Percentiles rank a stretch among this genome's conserved stretches.
These are phyloP conservation scores for Muscicapa comitata DNA, from an alignment of 2,797 vertebrate genomes.

Conservation along the genomic window DNA sequence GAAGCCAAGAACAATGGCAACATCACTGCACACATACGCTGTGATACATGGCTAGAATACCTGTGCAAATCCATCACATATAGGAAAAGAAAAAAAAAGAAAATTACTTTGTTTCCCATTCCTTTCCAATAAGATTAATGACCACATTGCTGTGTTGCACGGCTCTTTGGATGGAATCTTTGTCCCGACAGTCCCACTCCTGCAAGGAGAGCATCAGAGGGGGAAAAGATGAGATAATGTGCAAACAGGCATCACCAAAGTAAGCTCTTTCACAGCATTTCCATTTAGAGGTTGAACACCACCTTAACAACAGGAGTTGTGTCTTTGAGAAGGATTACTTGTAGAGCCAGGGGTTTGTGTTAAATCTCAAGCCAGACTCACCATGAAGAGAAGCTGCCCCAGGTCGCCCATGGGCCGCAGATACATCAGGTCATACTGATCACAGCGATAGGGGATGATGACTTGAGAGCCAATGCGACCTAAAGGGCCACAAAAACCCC, in stretches of 20 bases:
- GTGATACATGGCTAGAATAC: background rate
- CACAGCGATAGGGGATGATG: constrained; percentile 88
- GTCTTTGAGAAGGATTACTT: background rate
- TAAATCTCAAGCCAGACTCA: constrained; percentile 65
- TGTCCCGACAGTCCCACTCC: constrained; percentile 90
- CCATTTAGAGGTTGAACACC: background rate
- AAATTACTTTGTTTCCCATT: constrained; percentile 92
- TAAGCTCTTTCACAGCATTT: background rate
- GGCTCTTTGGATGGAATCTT: constrained; percentile 85
- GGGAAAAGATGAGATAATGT: background rate
- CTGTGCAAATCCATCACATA: background rate
- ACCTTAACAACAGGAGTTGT: background rate
- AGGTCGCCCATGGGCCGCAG: constrained; percentile 94
- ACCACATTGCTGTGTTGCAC: constrained; percentile 90
- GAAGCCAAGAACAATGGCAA: background rate
- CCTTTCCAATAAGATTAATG: constrained; percentile 91
- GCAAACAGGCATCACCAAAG: background rate
- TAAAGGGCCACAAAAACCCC: constrained; percentile 45
- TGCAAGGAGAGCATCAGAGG: constrained; percentile 57
- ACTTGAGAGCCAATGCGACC: constrained; percentile 92
- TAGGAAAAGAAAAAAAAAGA: background rate
- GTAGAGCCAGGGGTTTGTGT: background rate
- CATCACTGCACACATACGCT: background rate
- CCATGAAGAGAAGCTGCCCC: constrained; percentile 91
- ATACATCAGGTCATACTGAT: constrained; percentile 89